Percentiles rank a stretch among this genome's conserved stretches.
These are phyloP conservation scores for Andrena fulva DNA, from an alignment of 2,888 invertebrate species.

Conservation along the genomic window DNA sequence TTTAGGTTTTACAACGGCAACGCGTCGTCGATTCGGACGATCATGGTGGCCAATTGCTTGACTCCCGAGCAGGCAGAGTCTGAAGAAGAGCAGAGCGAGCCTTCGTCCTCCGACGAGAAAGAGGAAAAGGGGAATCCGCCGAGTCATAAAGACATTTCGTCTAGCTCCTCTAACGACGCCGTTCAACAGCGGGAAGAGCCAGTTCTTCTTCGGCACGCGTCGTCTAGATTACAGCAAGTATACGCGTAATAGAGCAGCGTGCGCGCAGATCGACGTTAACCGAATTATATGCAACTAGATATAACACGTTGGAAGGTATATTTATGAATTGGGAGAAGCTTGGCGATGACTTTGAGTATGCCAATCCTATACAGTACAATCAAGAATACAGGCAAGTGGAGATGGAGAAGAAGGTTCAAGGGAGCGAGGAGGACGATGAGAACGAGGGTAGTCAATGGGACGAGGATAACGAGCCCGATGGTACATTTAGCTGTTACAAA, in stretches of 20 bases:
- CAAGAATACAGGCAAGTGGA: constrained; percentile 88
- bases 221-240: constrained; percentile 82
- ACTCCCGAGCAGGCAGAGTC: constrained; percentile 82
- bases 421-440: constrained; percentile 75
- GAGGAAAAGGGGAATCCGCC: constrained; percentile 86
- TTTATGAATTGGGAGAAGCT: constrained; percentile 83
- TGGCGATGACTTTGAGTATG: constrained; percentile 85
- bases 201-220: constrained; percentile 80
- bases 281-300: constrained; percentile 69
- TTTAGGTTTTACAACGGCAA: constrained; percentile 91
- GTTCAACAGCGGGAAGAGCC: constrained; percentile 69
- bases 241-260: constrained; percentile 16
- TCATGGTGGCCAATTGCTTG: constrained; percentile 91
- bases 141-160: constrained; percentile 85
- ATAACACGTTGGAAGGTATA: constrained; percentile 81
- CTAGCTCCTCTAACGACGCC: constrained; percentile 67
- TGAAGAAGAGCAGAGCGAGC: constrained; percentile 76
- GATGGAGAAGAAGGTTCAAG: constrained; percentile 80
- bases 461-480: constrained; percentile 81
- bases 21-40: constrained; percentile 91
- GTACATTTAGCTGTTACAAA: constrained; percentile 62
- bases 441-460: constrained; percentile 77
- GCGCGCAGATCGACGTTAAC: constrained; percentile 16
- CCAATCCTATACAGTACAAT: constrained; percentile 87
- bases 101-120: constrained; percentile 76